A percentile compares a stretch with the other conserved stretches of the same genome.
These are phyloP conservation scores for Ageneiosus marmoratus DNA, from an alignment of 2,113 vertebrate genomes.

Conservation along the genomic window DNA sequence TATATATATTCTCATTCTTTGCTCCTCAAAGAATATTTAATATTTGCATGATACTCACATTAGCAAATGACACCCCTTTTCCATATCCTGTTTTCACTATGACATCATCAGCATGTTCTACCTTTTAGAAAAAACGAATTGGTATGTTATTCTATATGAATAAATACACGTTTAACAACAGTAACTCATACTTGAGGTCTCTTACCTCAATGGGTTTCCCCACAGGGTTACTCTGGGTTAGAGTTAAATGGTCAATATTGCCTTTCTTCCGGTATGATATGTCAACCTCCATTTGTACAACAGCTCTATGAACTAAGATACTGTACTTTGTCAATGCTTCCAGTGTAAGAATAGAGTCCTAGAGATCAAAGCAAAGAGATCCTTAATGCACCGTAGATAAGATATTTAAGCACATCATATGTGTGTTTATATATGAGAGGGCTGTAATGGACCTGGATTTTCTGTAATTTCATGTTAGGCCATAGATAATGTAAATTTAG, in stretches of 20 bases:
- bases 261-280: conserved; percentile 74
- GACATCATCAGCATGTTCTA: conserved; percentile 64
- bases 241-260: conserved; percentile 58
- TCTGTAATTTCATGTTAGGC: background rate
- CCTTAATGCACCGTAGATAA: background rate
- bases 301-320: conserved; percentile 61
- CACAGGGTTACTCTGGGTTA: conserved; percentile 75
- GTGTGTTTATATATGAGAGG: background rate
- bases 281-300: conserved; percentile 77
- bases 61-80: conserved; percentile 82
- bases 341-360: conserved; percentile 86
- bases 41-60: conserved; percentile 70
- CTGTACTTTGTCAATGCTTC: conserved; percentile 84
- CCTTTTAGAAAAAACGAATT: conserved; percentile 51
- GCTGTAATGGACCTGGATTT: background rate
- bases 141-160: background rate
- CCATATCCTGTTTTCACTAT: conserved; percentile 75
- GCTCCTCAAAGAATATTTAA: background rate
- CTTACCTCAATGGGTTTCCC: conserved; percentile 72
- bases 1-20: background rate
- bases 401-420: background rate
- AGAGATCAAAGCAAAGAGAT: conserved; percentile 45
- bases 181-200: background rate
- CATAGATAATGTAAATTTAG: background rate
- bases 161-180: background rate